These are phyloP conservation scores for Potamarius usumacintae DNA, from an alignment of 2,113 vertebrate species.

Conservation along the genomic window DNA sequence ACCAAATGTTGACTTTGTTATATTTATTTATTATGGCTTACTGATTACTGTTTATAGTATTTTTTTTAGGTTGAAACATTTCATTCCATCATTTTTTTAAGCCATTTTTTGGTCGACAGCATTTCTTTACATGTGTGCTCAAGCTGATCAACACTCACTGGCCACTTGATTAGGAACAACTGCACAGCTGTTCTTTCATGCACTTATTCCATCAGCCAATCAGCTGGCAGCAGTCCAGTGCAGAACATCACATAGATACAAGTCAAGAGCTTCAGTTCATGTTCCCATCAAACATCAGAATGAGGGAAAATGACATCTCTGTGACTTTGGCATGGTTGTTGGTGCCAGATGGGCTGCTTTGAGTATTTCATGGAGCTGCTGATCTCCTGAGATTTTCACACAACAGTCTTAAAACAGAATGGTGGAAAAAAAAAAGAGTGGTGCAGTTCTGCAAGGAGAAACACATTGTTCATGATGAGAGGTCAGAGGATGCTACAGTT, in stretches of 20 bases:
- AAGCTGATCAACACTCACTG: background rate
- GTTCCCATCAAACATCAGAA: background rate
- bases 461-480: background rate
- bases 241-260: background rate
- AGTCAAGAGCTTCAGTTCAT: background rate
- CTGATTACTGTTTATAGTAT: no score
- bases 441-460: no score
- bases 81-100: no score
- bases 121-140: no score
- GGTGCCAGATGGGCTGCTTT: background rate
- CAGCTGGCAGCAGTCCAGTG: background rate
- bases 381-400: background rate
- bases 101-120: no score
- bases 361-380: background rate
- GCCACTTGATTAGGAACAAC: background rate
- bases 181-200: background rate
- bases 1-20: no score
- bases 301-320: background rate
- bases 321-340: background rate
- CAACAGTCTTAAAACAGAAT: background rate
- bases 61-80: no score
- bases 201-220: background rate
- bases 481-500: background rate
- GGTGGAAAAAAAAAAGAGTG: background rate
- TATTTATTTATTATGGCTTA: no score